Evolutionary conservation across 2,888 invertebrate genomes (phyloP), one percentile per base, ranked within the genome.

Genomic region (Chironomus riparius): DNA sequence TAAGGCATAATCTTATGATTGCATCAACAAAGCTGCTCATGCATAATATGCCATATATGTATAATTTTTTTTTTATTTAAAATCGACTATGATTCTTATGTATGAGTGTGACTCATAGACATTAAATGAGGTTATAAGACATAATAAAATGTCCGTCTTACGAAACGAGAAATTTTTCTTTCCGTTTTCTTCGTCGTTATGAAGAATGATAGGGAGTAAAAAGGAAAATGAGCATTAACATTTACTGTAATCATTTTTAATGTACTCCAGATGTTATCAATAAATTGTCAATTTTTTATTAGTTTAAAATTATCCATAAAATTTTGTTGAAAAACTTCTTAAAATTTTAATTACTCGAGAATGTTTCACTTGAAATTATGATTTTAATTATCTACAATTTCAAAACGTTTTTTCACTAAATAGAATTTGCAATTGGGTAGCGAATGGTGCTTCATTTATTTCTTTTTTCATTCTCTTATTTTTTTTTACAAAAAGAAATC

Each of bases 201-300:
- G 21, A 21, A 24, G 24, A 10, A 65, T 65, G 13, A 65, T 13
- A 65, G 22, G 7, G 13, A 22, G 65, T 24, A 21, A 7, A n/a
- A 15, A 21, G 24, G 65, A 65, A 65, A 65, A 12, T 65, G 50
- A 50, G 50, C 62, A 21, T 22, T 62, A 21, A 62, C 28, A 10
- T 10, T 38, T 38, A 38, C 38, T 38, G 38, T 38, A 56, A 21
- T 24, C 22, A 24, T 21, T 65, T 65, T n/a, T 62, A 62, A 62
- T 24, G 62, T 15, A 18, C 47, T 61, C 61, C 72, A 73, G 72
- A 73, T 73, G 72, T 61, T 73, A 62, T 62, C 72, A 62, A 73
- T 73, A 73, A 73, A 73, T 73, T 73, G 72, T 61, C 72, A 73
- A 73, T 61, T 56, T 62, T 47, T 69, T 38, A n/a, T n/a, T 56